Percentiles rank a stretch among this genome's conserved stretches.
phyloP scores from a whole-genome alignment of 2,797 vertebrate genomes.

The Cyclura pinguis region DNA sequence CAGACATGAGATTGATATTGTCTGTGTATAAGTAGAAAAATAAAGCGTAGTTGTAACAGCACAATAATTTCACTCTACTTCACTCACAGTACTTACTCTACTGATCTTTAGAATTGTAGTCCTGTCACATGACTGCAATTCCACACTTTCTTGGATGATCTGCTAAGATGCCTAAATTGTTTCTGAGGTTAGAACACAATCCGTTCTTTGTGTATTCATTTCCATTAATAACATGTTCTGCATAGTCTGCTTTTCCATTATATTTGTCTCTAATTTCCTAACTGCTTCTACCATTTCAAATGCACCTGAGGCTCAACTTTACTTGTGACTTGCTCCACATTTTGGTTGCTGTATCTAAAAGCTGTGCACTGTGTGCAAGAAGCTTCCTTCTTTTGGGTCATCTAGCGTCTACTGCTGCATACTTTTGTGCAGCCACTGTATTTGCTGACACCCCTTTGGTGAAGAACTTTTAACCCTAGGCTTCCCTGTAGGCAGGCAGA shows the following conservation, averaged over 20 bases:
- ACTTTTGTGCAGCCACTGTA: neutral
- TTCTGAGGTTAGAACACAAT: neutral
- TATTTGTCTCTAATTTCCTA: neutral
- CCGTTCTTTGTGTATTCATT: neutral
- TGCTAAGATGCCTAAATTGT: neutral
- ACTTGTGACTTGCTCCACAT: neutral
- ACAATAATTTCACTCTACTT: neutral
- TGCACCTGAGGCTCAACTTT: neutral
- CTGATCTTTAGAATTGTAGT: neutral
- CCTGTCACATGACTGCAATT: neutral
- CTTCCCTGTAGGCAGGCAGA: neutral
- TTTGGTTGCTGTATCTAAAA: neutral
- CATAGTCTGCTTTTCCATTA: neutral
- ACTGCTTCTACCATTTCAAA: neutral
- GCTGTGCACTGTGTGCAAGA: neutral
- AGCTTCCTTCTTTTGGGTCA: neutral
- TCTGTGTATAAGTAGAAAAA: neutral
- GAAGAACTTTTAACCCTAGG: neutral
- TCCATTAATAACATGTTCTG: neutral
- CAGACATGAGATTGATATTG: neutral
- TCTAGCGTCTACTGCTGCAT: neutral
- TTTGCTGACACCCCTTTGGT: neutral
- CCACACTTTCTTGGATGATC: neutral
- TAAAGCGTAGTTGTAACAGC: neutral
- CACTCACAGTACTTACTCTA: too few species aligned